Percentiles rank a stretch among this genome's conserved stretches.
These are phyloP conservation scores for Monoplex corrugatus DNA, from an alignment of 2,888 invertebrate genomes.

Conservation along the genomic window DNA sequence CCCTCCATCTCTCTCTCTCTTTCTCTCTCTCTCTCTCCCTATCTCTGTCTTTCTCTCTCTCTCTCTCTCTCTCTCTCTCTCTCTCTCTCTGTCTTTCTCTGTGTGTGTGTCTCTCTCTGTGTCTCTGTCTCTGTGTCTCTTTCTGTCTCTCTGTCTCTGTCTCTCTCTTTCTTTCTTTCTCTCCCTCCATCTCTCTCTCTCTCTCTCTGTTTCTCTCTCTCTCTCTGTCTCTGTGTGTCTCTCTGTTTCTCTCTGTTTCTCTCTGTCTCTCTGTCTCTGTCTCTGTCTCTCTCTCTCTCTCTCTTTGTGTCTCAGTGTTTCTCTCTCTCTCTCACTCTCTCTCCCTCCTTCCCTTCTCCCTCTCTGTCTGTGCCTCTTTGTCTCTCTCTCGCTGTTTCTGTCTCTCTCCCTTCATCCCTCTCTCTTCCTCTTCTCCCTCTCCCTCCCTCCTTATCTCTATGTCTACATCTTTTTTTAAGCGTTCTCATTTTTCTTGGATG, in stretches of 20 bases:
- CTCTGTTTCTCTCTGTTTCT: background rate
- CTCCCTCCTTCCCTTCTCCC: background rate
- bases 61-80: background rate
- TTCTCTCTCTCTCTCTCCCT: background rate
- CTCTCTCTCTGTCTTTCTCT: background rate
- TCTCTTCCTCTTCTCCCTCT: too few relatives aligned
- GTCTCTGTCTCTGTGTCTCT: background rate
- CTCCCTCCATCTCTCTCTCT: background rate
- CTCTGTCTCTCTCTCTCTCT: constrained; percentile 12
- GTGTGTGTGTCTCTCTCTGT: background rate
- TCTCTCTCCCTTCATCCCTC: too few relatives aligned
- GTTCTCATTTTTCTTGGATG: too few relatives aligned
- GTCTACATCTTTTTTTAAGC: too few relatives aligned
- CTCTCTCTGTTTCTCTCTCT: background rate
- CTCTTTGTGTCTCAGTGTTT: constrained; percentile 32
- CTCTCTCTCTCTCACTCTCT: background rate
- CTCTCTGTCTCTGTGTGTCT: background rate
- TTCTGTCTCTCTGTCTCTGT: background rate
- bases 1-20: too few relatives aligned
- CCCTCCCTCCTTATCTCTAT: too few relatives aligned
- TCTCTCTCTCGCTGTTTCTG: too few relatives aligned
- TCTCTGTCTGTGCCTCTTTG: too few relatives aligned
- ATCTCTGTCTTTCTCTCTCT: background rate
- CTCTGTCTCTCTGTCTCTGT: background rate
- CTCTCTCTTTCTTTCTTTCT: background rate